phyloP scores from a whole-genome alignment of 2,797 vertebrate species.

The Pitangus sulphuratus region DNA sequence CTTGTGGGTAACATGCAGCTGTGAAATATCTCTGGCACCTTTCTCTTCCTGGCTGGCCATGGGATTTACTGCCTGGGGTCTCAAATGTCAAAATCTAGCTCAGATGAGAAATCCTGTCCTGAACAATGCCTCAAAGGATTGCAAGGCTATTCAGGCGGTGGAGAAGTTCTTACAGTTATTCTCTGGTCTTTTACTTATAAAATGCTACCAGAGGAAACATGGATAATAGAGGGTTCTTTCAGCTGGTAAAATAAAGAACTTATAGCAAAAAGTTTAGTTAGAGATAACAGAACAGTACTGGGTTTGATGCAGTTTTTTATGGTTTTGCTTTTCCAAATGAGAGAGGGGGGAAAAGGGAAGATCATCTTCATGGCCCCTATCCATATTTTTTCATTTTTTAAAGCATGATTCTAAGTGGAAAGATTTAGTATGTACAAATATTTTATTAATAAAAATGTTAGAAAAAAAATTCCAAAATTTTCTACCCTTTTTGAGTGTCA shows the following conservation, averaged over 20 bases:
- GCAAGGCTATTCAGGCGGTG: background rate
- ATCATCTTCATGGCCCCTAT: background rate
- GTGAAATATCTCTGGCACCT: background rate
- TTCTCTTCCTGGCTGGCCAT: background rate
- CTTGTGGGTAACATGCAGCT: accelerated
- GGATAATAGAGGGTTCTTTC: background rate
- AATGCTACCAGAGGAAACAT: background rate
- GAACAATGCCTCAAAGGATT: background rate
- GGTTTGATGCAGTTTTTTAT: background rate
- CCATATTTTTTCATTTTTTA: background rate
- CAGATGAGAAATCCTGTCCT: background rate
- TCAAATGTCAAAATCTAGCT: background rate
- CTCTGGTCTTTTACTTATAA: background rate
- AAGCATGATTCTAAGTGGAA: background rate
- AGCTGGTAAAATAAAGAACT: background rate
- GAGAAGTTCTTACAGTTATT: background rate
- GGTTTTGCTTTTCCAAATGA: background rate
- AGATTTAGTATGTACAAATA: background rate
- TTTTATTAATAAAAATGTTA: background rate
- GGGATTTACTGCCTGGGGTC: background rate
- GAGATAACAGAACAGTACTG: background rate
- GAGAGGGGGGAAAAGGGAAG: accelerated
- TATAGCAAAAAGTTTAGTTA: background rate
- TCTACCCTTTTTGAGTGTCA: background rate
- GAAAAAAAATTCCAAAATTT: background rate